phyloP scores from a whole-genome alignment of 2,888 invertebrate genomes.

The Dorcus hopei region DNA sequence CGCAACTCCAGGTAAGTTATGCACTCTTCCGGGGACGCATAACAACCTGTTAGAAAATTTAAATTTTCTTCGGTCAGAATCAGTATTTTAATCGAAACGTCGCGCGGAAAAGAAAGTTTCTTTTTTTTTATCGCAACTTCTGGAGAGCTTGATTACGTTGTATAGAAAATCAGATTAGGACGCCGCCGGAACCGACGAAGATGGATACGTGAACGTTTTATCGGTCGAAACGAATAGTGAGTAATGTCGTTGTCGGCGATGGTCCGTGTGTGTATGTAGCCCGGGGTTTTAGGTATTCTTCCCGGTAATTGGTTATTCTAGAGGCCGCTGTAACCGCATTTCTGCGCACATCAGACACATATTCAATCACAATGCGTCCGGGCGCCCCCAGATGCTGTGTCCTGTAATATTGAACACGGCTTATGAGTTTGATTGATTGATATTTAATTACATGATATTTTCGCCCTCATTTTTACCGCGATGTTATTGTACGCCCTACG shows the following conservation, averaged over 20 bases:
- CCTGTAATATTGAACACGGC: conserved; percentile 16
- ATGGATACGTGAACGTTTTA: not conserved
- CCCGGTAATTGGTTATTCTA: conserved; percentile 18
- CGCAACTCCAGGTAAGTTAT: conserved; percentile 15
- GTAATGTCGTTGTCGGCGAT: not conserved
- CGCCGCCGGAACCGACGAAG: no score
- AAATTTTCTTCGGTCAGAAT: no score
- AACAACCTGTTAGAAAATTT: not conserved
- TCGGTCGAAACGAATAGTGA: not conserved
- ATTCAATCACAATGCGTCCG: conserved; percentile 16
- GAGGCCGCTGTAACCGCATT: conserved; percentile 19
- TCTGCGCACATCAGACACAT: conserved; percentile 10
- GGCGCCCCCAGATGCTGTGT: conserved; percentile 21
- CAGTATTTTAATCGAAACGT: no score
- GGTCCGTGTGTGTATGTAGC: not conserved
- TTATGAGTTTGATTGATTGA: conserved; percentile 18
- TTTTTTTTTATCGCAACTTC: no score
- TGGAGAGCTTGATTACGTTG: no score
- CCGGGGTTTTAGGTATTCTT: conserved; percentile 11
- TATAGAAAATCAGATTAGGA: no score
- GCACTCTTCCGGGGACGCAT: conserved; percentile 2
- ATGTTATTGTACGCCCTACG: not conserved
- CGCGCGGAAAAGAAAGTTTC: no score
- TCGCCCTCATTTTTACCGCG: not conserved
- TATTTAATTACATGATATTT: conserved; percentile 8